Conservation (phyloP, 37 sponge, comb jelly and placozoan genomes). For the Ianthella basta region DNA sequence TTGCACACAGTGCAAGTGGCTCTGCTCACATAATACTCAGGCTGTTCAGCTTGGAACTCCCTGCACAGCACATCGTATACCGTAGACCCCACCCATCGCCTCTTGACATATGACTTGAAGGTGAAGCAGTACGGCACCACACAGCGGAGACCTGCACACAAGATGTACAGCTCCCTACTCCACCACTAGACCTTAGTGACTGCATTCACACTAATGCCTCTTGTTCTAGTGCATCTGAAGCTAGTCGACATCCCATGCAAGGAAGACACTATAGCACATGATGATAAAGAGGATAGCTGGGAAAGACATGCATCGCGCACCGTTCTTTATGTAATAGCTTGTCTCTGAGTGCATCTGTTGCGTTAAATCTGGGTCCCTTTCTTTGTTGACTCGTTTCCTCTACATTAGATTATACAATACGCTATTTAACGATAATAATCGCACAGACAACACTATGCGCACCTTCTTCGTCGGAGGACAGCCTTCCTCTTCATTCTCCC, state of each 20-base stretch:
- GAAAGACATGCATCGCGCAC: conserved; percentile 41
- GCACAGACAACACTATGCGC: background rate
- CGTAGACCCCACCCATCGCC: conserved; percentile 82
- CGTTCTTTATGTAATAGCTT: conserved; percentile 70
- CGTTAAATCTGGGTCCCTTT: conserved; percentile 8
- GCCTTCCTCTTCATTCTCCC: background rate
- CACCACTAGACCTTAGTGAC: no score
- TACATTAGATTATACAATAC: background rate
- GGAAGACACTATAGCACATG: no score
- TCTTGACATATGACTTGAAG: conserved; percentile 81
- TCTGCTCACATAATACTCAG: conserved; percentile 81
- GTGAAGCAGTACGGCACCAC: conserved; percentile 87
- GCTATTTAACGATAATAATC: background rate
- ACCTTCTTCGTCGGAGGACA: conserved; percentile 14
- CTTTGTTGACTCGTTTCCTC: background rate
- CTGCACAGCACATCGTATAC: conserved; percentile 80
- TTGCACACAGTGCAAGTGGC: background rate
- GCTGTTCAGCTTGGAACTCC: conserved; percentile 86
- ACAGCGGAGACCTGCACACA: conserved; percentile 67
- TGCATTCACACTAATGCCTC: no score
- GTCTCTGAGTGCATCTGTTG: conserved; percentile 74
- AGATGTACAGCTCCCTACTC: background rate
- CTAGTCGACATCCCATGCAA: no score
- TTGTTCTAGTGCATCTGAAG: no score
- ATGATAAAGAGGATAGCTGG: no score